Percentiles rank a stretch among this genome's conserved stretches.
These are phyloP conservation scores for Typhlichthys subterraneus DNA, from an alignment of 2,797 vertebrate genomes.

Conservation along the genomic window DNA sequence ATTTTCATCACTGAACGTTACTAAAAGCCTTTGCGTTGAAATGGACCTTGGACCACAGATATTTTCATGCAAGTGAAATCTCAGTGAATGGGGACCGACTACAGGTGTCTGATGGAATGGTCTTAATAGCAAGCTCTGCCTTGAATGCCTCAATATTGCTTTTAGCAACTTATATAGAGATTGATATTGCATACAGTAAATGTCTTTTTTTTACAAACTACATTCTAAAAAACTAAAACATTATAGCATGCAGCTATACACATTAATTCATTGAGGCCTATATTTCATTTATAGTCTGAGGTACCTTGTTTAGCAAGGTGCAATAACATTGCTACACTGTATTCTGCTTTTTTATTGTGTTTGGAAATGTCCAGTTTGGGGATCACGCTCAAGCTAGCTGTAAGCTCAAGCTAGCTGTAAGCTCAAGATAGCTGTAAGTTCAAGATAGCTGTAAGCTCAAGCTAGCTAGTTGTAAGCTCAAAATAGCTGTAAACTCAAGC, in stretches of 20 bases:
- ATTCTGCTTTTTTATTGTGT: background rate
- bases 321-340: background rate
- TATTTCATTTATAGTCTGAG: background rate
- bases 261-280: too few relatives aligned
- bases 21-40: slow-evolving; percentile 63
- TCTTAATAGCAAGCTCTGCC: slow-evolving; percentile 74
- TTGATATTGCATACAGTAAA: too few relatives aligned
- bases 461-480: too few relatives aligned
- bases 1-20: slow-evolving; percentile 55
- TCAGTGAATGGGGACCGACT: slow-evolving; percentile 60
- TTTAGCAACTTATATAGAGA: background rate
- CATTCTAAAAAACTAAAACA: too few relatives aligned
- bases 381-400: too few relatives aligned
- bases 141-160: slow-evolving; percentile 40
- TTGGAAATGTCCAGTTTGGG: too few relatives aligned
- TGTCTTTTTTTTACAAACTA: too few relatives aligned
- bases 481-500: too few relatives aligned
- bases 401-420: too few relatives aligned
- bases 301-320: background rate
- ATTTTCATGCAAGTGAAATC: slow-evolving; percentile 56
- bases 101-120: slow-evolving; percentile 52
- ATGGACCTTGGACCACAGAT: slow-evolving; percentile 41
- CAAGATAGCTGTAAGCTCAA: too few relatives aligned
- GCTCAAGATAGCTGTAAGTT: too few relatives aligned
- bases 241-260: too few relatives aligned